A percentile compares a stretch with the other conserved stretches of the same genome.
These are phyloP conservation scores for Perognathus longimembris DNA, from an alignment of 2,113 vertebrate species.

Conservation along the genomic window DNA sequence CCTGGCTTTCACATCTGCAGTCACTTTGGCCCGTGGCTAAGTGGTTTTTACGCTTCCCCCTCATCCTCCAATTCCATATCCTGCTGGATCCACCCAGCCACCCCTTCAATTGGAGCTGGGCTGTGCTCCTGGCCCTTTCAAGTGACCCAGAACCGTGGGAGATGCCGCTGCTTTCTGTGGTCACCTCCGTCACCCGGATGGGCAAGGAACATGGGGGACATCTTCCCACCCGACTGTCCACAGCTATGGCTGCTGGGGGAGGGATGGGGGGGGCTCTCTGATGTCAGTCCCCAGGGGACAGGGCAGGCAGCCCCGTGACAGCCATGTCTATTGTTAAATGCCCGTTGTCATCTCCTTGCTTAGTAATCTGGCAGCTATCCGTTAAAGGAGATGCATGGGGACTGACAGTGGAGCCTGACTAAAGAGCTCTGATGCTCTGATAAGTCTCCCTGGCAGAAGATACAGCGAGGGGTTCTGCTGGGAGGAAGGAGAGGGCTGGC, in stretches of 20 bases:
- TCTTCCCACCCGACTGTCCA: neutral
- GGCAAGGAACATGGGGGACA: too few species aligned
- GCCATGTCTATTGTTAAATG: neutral
- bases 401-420: neutral
- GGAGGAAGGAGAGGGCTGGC: neutral
- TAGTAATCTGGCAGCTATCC: neutral
- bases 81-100: slow-evolving; percentile 7
- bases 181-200: neutral
- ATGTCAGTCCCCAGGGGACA: neutral
- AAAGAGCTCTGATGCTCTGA: neutral
- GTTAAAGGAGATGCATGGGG: neutral
- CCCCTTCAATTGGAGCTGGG: slow-evolving; percentile 60
- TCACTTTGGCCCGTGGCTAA: slow-evolving; percentile 65
- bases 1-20: slow-evolving; percentile 66
- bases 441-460: neutral
- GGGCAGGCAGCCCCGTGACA: neutral
- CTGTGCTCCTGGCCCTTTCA: slow-evolving; percentile 46
- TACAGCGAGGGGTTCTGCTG: neutral
- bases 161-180: neutral
- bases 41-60: neutral
- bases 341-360: neutral
- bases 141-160: slow-evolving; percentile 38
- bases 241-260: neutral
- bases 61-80: slow-evolving; percentile 53
- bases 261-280: neutral